Evolutionary conservation across 23 tunicate genomes (phyloP).

Genomic region (Trididemnum clinides): DNA sequence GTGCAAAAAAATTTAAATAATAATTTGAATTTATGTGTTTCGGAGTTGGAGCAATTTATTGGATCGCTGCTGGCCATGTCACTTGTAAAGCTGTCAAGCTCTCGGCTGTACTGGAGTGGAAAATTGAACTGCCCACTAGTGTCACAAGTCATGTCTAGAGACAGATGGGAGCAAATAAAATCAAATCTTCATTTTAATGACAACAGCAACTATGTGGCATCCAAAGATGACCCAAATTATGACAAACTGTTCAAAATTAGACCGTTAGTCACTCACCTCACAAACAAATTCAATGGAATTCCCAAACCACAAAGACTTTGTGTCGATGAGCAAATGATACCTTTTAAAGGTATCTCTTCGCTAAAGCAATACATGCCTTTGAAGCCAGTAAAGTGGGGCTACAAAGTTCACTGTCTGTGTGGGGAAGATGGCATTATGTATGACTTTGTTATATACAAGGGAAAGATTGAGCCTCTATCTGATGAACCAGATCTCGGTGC

Average conservation of each 20-base stretch:
- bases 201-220: not conserved
- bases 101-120: not conserved
- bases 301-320: constrained; percentile 8
- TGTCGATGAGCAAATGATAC: constrained; percentile 7
- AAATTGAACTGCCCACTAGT: not conserved
- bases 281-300: not conserved
- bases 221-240: not conserved
- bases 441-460: not conserved
- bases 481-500: constrained; percentile 24
- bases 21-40: not conserved
- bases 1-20: not conserved
- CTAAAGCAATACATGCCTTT: not conserved
- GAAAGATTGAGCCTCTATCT: not conserved
- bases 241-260: not conserved
- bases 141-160: not conserved
- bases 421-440: constrained; percentile 5
- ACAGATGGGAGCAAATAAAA: constrained; percentile 13
- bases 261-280: not conserved
- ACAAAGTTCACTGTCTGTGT: constrained; percentile 12
- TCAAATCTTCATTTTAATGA: not conserved
- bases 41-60: constrained; percentile 1
- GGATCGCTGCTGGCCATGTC: not conserved
- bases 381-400: not conserved
- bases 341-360: constrained; percentile 6
- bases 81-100: not conserved